phyloP scores from a whole-genome alignment of 1,140 invertebrate genomes.

The Drosophila leontia region DNA sequence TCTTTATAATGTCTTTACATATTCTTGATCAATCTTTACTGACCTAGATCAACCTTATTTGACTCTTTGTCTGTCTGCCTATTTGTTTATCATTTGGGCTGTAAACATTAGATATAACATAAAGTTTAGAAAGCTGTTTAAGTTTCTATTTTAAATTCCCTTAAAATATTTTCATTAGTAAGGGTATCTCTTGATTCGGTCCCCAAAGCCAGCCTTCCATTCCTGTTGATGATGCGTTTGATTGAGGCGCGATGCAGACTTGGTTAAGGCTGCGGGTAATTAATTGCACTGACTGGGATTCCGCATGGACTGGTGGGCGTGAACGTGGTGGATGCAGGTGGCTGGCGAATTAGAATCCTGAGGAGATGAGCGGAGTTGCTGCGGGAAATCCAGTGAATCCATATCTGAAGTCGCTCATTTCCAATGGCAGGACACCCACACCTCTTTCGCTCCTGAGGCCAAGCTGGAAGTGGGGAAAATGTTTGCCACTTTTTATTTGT shows the following conservation, averaged over 20 bases:
- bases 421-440: slow-evolving; percentile 19
- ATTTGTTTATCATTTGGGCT: too few relatives aligned
- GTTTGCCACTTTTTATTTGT: slow-evolving; percentile 59
- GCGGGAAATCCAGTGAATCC: background rate
- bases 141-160: background rate
- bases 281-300: slow-evolving; percentile 38
- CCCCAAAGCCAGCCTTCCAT: background rate
- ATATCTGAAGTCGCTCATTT: background rate
- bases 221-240: slow-evolving; percentile 61
- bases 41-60: too few relatives aligned
- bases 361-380: background rate
- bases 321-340: slow-evolving; percentile 30
- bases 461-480: slow-evolving; percentile 28
- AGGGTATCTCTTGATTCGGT: background rate
- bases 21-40: background rate
- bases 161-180: background rate
- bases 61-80: too few relatives aligned
- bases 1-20: background rate
- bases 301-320: slow-evolving; percentile 28
- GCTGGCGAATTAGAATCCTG: slow-evolving; percentile 19
- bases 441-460: background rate
- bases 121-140: too few relatives aligned
- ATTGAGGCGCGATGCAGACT: slow-evolving; percentile 43
- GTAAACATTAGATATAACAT: too few relatives aligned
- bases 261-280: slow-evolving; percentile 44